Conservation (phyloP, 23 tunicate genomes). For the Halocynthia aurantium region DNA sequence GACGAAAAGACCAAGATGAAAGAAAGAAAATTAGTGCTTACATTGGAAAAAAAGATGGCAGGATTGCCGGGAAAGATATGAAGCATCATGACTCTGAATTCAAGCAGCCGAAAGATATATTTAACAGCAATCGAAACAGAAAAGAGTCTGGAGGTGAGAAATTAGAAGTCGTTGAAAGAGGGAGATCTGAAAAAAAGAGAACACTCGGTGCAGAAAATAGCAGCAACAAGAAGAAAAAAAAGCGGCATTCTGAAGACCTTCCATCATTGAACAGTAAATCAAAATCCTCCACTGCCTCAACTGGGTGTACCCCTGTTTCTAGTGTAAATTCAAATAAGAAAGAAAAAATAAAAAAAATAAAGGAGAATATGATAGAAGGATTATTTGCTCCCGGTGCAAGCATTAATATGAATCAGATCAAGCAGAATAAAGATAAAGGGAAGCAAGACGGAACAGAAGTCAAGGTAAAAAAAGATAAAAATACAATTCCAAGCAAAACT, state of each 20-base stretch:
- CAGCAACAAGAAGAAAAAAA: constrained; percentile 20
- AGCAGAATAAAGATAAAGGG: constrained; percentile 25
- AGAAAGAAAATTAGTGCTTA: not conserved
- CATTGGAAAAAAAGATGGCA: constrained; percentile 4
- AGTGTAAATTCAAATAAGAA: not conserved
- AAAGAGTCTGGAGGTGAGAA: not conserved
- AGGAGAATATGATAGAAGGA: constrained; percentile 11
- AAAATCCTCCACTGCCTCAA: constrained; percentile 9
- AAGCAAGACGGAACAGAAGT: constrained; percentile 13
- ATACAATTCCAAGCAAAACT: not conserved
- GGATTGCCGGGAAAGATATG: constrained; percentile 22
- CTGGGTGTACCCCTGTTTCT: not conserved
- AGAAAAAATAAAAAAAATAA: constrained; percentile 15
- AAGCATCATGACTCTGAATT: constrained; percentile 17
- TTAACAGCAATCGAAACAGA: not conserved
- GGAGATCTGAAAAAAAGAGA: constrained; percentile 3
- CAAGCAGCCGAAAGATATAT: constrained; percentile 8
- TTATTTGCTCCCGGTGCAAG: constrained; percentile 19
- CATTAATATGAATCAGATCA: constrained; percentile 34
- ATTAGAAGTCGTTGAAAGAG: constrained; percentile 7
- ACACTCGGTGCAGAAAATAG: not conserved
- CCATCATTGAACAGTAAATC: not conserved
- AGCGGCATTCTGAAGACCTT: not conserved
- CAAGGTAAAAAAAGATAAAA: constrained; percentile 25
- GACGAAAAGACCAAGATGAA: constrained; percentile 6